Conservation (phyloP, 2,113 vertebrate genomes). For the Pimephales promelas region DNA sequence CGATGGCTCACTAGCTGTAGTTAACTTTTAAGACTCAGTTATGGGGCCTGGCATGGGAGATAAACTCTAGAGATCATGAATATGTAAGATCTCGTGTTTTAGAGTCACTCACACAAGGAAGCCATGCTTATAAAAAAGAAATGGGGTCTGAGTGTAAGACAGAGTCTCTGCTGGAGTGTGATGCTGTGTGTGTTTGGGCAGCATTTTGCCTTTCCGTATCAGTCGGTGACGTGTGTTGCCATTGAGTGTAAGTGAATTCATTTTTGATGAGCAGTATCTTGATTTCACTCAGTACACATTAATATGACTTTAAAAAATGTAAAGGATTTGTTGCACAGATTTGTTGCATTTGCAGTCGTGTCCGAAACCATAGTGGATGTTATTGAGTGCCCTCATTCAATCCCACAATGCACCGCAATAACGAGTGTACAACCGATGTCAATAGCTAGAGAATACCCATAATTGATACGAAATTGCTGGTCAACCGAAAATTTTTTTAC, state of each 20-base stretch:
- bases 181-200: neutral
- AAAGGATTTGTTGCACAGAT: neutral
- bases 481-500: too few relatives aligned
- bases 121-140: conserved; percentile 5
- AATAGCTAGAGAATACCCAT: too few relatives aligned
- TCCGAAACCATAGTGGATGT: too few relatives aligned
- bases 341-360: too few relatives aligned
- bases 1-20: neutral
- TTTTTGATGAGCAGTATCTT: neutral
- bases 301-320: neutral
- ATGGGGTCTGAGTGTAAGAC: neutral
- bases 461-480: too few relatives aligned
- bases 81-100: conserved; percentile 44
- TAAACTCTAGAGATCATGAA: conserved; percentile 40
- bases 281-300: neutral
- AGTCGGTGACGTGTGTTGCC: neutral
- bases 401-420: too few relatives aligned
- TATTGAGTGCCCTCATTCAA: too few relatives aligned
- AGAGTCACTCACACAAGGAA: conserved; percentile 16
- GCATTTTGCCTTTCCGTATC: too few relatives aligned
- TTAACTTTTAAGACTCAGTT: conserved; percentile 30
- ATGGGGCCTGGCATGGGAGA: conserved; percentile 19
- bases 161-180: neutral
- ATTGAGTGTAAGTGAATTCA: neutral
- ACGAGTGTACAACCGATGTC: too few relatives aligned